Evolutionary conservation across 1,140 invertebrate genomes (phyloP), one percentile per base, ranked within the genome.

Genomic region (Heliconius himera): DNA sequence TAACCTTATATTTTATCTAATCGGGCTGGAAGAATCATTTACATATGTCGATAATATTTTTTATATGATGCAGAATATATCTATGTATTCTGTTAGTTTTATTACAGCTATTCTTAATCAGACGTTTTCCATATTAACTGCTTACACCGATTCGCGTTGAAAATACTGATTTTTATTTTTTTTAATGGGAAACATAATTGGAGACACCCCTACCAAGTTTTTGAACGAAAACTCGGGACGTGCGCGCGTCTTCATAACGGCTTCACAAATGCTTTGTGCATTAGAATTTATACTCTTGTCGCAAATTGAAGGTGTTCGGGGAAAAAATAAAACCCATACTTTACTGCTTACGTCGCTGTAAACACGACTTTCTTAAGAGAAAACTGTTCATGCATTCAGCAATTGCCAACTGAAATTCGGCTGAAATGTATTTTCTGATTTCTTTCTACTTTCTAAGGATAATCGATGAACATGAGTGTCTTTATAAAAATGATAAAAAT

Each of bases 281-380:
- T 81, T 74, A 81, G 80, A 81, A 81, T 81, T 81, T 81, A 81
- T 81, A 78, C 80, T 78, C 80, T 78, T 81, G 80, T 78, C 66
- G 77, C 74, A 78, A 81, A 78, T 78, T 81, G 77, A 81, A 78
- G 75, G 36, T 81, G 80, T 81, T 78, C 80, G 76, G 49, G 72
- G 80, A 81, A 81, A 81, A 81, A 81, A 81, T 81, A 81, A 81
- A 81, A 77, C 51, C 29, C 76, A 60, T 51, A 78, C 46, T 81
- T 81, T 77, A 81, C 73, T 78, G 76, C 76, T 70, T 29, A 78
- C 80, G 51, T 70, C 38, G 41, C n/a, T 76, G 60, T 73, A 29
- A 51, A 54, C 46, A 49, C 46, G 49, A 70, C 29, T 76, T 75
- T 71, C 70, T 80, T 73, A 56, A 26, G 54, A 79, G 72, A 75